These are phyloP conservation scores for Caenorhabditis elegans DNA, from an alignment of 1,140 invertebrate species.

Conservation along the genomic window DNA sequence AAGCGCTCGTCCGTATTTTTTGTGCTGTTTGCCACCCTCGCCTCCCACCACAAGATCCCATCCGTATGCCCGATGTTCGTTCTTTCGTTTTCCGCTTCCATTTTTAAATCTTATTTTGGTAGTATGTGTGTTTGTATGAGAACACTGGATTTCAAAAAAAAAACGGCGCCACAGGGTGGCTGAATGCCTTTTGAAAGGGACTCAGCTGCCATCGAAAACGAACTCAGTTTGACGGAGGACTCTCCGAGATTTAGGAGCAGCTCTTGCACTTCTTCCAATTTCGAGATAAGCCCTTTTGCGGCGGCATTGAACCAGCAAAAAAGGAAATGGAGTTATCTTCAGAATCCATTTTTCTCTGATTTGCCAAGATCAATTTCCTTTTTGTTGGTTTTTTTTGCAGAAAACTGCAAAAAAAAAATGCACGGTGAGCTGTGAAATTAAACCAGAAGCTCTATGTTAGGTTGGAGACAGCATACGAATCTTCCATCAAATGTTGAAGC, in stretches of 20 bases:
- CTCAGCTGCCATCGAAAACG: not conserved
- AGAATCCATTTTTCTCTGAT: too few relatives aligned
- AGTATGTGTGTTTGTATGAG: not conserved
- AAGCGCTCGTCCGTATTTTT: not conserved
- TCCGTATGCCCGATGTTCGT: not conserved
- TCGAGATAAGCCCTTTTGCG: not conserved
- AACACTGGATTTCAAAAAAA: not conserved
- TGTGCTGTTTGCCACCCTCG: conserved; percentile 28
- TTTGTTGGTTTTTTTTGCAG: too few relatives aligned
- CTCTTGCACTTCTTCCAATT: not conserved
- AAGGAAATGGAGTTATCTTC: too few relatives aligned
- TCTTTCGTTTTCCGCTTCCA: not conserved
- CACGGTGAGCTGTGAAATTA: too few relatives aligned
- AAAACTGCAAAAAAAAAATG: too few relatives aligned
- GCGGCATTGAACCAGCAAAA: too few relatives aligned
- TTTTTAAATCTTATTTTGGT: not conserved
- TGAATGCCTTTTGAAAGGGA: not conserved
- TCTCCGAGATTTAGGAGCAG: not conserved
- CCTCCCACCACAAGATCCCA: conserved; percentile 17
- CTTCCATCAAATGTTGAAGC: too few relatives aligned
- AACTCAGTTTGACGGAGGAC: not conserved
- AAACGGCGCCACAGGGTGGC: not conserved
- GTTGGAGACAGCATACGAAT: too few relatives aligned
- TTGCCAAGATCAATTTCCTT: too few relatives aligned
- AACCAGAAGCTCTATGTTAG: too few relatives aligned